Percentiles rank a stretch among this genome's conserved stretches.
These are phyloP conservation scores for Rhincodon typus DNA, from an alignment of 2,797 vertebrate species.

Conservation along the genomic window DNA sequence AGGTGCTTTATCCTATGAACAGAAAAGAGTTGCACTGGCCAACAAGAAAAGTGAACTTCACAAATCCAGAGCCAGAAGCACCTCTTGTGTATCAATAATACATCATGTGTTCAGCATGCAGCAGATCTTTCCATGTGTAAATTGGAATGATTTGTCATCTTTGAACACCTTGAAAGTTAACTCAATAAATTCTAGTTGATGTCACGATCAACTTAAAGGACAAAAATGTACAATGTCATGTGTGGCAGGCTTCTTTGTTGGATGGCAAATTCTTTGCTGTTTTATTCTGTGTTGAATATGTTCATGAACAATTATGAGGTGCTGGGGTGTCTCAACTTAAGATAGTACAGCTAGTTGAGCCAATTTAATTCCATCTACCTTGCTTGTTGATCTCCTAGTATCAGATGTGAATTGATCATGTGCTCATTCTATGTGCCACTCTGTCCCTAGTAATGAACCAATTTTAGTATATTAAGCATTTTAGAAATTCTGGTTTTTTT, in stretches of 20 bases:
- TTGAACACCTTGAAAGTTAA: no score
- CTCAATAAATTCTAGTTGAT: no score
- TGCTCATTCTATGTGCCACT: not conserved
- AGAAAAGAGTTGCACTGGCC: no score
- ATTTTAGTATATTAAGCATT: not conserved
- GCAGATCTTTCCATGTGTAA: no score
- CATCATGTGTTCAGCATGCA: no score
- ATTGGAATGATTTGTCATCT: no score
- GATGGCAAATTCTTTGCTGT: not conserved
- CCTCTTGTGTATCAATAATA: no score
- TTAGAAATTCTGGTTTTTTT: not conserved
- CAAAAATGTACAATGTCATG: not conserved
- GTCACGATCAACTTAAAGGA: no score
- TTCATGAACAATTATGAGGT: not conserved
- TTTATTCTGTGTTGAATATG: not conserved
- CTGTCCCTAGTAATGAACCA: not conserved
- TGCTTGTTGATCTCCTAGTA: not conserved
- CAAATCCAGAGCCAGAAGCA: no score
- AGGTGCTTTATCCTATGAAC: no score
- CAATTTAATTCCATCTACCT: not conserved
- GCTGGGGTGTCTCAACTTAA: not conserved
- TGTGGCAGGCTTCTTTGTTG: not conserved
- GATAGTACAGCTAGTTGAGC: not conserved
- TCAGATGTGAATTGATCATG: not conserved
- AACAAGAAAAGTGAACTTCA: no score